These are phyloP conservation scores for Chrysina gloriosa DNA, from an alignment of 2,888 invertebrate species.

Conservation along the genomic window DNA sequence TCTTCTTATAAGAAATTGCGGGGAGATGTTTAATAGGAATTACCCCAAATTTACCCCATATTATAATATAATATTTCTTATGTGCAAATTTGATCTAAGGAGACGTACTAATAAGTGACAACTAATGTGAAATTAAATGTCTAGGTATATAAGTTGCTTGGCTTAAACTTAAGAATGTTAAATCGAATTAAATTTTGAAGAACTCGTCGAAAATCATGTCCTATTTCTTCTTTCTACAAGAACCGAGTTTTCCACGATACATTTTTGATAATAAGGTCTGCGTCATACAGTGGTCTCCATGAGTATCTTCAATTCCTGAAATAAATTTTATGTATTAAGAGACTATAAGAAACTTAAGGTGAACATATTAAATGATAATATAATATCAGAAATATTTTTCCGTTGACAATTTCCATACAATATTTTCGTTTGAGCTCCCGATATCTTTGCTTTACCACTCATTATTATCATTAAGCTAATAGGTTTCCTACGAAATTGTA, in stretches of 20 bases:
- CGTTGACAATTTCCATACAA: too few species aligned
- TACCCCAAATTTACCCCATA: conserved; percentile 11
- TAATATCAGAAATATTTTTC: too few species aligned
- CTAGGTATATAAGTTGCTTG: not conserved
- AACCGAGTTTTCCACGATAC: conserved; percentile 60
- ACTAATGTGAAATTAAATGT: too few species aligned
- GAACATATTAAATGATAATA: too few species aligned
- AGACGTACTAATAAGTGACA: too few species aligned
- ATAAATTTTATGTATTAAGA: conserved; percentile 7
- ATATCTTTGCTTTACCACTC: too few species aligned
- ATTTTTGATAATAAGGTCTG: conserved; percentile 51
- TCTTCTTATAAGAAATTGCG: not conserved
- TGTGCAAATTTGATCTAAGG: too few species aligned
- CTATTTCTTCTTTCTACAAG: conserved; percentile 61
- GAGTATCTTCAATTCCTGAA: conserved; percentile 20
- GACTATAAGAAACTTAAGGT: too few species aligned
- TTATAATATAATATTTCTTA: too few species aligned
- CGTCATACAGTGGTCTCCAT: conserved; percentile 45
- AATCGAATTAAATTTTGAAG: conserved; percentile 4
- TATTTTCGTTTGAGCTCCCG: too few species aligned
- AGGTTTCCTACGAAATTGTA: too few species aligned
- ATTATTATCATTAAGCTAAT: too few species aligned
- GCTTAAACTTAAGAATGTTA: not conserved
- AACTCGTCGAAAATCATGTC: conserved; percentile 1
- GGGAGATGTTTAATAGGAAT: not conserved